Evolutionary conservation across 92 coral and sea anemone species (phyloP), one percentile per base, ranked within the genome.

Genomic region (Palythoa grandis): DNA sequence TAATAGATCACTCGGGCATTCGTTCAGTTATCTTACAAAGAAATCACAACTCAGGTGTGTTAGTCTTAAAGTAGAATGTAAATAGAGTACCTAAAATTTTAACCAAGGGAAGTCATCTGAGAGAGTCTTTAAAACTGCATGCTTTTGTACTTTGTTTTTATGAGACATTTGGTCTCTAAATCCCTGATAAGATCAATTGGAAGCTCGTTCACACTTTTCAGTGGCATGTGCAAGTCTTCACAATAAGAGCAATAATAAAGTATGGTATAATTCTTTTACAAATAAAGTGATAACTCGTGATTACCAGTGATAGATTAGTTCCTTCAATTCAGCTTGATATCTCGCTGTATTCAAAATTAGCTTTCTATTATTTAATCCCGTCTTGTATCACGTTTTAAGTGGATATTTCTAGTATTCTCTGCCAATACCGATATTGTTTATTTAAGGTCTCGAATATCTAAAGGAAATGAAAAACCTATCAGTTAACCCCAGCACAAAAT

Each of bases 151-250:
- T 80, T 48, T 80, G 24, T 11, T 65, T 8, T 63, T 50, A 14
- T 65, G 85, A 80, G 85, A 80, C 85, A 20, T 22, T 65, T 67
- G 60, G 85, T 80, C 85, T 43, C 60, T 80, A 65, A 80, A 80
- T 80, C 85, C 74, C 85, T 80, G 85, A 80, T 80, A 80, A 80
- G 85, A 80, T 80, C 85, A 66, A 52, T 17, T 39, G 3, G 60
- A 16, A 66, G 17, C 83, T 60, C 83, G 35, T 78, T 78, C 57
- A 39, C 83, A 78, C 83, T 60, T 78, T 56, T 58, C 16, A 20
- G 40, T 57, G 83, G n/a, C 83, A 78, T 78, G 38, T 61, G 72
- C 13, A 78, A 39, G 40, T 48, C 74, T 66, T 68, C 85, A 68
- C 74, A 43, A 3, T 48, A 40, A 48, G 19, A 20, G 25, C 1